phyloP scores from a whole-genome alignment of 1,140 invertebrate species.

The Maniola jurtina region DNA sequence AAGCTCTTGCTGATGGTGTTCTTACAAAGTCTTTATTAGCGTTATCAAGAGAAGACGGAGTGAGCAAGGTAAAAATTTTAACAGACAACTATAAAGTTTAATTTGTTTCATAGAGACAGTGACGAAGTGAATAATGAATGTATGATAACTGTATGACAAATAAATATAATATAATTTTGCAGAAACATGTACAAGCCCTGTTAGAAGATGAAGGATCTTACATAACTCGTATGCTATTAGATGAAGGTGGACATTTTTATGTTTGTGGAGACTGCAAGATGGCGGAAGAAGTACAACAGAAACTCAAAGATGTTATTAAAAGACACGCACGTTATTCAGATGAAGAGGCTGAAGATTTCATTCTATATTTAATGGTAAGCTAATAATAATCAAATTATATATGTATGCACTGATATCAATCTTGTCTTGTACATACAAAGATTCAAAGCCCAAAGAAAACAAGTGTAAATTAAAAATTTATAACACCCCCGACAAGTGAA shows the following conservation, averaged over 20 bases:
- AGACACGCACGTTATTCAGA: constrained; percentile 87
- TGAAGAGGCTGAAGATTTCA: constrained; percentile 89
- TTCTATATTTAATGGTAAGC: constrained; percentile 90
- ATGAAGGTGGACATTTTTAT: constrained; percentile 94
- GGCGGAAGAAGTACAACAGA: constrained; percentile 98
- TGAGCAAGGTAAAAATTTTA: constrained; percentile 85
- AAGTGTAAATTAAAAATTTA: no score
- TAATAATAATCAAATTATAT: neutral
- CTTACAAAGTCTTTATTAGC: constrained; percentile 89
- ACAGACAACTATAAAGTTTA: no score
- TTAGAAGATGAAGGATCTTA: constrained; percentile 87
- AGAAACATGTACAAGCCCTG: constrained; percentile 97
- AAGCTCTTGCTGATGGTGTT: constrained; percentile 85
- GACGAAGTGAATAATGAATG: no score
- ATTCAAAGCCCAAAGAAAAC: no score
- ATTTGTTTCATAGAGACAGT: no score
- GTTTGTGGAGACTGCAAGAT: constrained; percentile 99
- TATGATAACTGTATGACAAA: no score
- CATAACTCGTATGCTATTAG: constrained; percentile 87
- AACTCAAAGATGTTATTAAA: constrained; percentile 91
- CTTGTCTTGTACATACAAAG: neutral
- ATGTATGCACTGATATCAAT: no score
- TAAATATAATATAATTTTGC: constrained; percentile 43
- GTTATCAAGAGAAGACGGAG: constrained; percentile 88
- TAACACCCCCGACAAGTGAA: no score